Conservation (phyloP, 2,797 vertebrate genomes). For the Sylvilagus floridanus region DNA sequence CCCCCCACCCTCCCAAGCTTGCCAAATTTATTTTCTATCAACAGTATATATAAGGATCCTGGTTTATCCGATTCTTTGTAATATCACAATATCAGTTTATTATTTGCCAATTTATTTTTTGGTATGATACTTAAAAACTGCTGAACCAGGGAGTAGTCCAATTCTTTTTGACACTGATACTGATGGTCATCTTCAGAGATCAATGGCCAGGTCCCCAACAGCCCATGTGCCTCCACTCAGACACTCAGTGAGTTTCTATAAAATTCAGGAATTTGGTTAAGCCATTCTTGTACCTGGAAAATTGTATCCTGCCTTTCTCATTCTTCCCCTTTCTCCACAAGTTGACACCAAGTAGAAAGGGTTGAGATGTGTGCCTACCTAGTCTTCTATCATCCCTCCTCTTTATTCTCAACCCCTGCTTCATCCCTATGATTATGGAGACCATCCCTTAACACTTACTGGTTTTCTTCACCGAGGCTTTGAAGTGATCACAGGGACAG, state of each 20-base stretch:
- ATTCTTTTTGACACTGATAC: background rate
- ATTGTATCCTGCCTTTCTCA: background rate
- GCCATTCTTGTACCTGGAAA: background rate
- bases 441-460: constrained; percentile 68
- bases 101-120: background rate
- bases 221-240: background rate
- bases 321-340: background rate
- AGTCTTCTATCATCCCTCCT: background rate
- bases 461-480: constrained; percentile 55
- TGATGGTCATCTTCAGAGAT: constrained; percentile 10
- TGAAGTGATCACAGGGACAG: constrained; percentile 77
- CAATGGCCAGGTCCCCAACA: background rate
- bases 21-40: background rate
- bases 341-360: background rate
- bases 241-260: background rate
- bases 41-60: background rate
- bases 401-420: background rate
- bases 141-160: background rate
- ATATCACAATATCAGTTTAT: background rate
- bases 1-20: too few species aligned
- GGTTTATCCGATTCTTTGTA: background rate
- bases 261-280: background rate
- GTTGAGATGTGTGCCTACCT: background rate
- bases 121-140: background rate
- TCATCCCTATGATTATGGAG: constrained; percentile 12